Base-by-base conservation (phyloP, 1,140 invertebrate genomes). In the Pogonomyrmex barbatus region DNA sequence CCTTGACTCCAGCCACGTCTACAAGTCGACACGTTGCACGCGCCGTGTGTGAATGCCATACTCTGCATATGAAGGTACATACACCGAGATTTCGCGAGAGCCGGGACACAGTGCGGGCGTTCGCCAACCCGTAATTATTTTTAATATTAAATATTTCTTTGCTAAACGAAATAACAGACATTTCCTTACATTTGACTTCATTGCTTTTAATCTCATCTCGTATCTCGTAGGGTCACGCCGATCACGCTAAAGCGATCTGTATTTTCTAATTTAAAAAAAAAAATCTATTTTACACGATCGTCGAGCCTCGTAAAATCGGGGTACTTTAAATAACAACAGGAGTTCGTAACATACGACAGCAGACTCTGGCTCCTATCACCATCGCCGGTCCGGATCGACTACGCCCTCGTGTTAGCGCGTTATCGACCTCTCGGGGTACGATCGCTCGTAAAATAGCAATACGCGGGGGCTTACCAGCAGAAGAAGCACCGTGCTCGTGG, bases 401-500 rank as follows among this genome's bases (percentile, higher is more conserved):
- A 79, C 77, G 77, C 62, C 62, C 62, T 42, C 33, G 47, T 17
- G 17, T 30, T 5, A 17, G 63, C 4, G 47, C 24, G 39, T 39
- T 81, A 70, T 81, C 63, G 63, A 68, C 47, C 50, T 52, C 77
- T 81, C 60, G 36, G 36, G 42, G 42, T 8, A 12, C 68, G 54
- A 73, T 75, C 42, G 10, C 67, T 33, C 56, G 52, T 12, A 84
- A 36, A 73, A 45, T 39, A 62, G 42, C 42, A 58, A 68, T 10
- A 52, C 36, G 36, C 68, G 54, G 52, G 6, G 42, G 93, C 94
- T 94, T 91, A 95, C 94, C 94, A 95, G 88, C 70, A 95, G 89
- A 88, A 95, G 87, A 91, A 95, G 91, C 86, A 91, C 92, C 87
- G 94, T 93, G 92, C 94, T 93, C 85, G 93, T 94, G 90, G 92